Base-by-base conservation (phyloP, 2,797 vertebrate genomes). In the Capromys pilorides region DNA sequence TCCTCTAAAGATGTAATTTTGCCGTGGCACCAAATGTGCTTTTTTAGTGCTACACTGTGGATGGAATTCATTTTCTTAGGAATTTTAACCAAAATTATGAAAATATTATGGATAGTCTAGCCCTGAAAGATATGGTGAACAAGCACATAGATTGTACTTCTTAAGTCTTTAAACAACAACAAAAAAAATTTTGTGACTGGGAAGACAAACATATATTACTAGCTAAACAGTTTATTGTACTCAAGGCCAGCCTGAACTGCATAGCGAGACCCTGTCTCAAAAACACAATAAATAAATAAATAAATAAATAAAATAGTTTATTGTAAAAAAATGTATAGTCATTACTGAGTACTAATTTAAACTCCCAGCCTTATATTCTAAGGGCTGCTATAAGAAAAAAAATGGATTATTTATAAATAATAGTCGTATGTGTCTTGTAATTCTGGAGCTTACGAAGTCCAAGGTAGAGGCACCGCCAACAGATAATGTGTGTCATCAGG, bases 61-160 rank as follows among this genome's bases (percentile, higher is more conserved):
- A 66, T 86, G 21, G 33, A 91, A 81, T 66, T 93, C 26, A 21
- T 61, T 22, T 79, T 93, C 88, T 62, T 73, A 62, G 19, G 57
- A 19, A 16, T 92, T 90, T 92, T 92, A 86, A 96, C 28, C 93
- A 62, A 62, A 80, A 86, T 71, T 16, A 66, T 80, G 22, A 91
- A 16, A 81, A 1, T 66, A 36, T n/a, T 78, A 39, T 90, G 33
- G 21, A 41, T 87, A 93, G 92, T 94, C 41, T 80, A 91, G 57
- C 80, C 61, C 51, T 81, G 62, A 94, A 90, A 89, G 86, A 90
- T 91, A 91, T 66, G 31, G 33, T 26, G 19, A 33, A 11, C 22
- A 49, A 61, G 71, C 95, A 85, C 79, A 14, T 82, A 59, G 41
- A 45, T 89, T 64, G n/a, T 39, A 86, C 3, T 77, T 24, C 31